Evolutionary conservation across 1,140 invertebrate genomes (phyloP), one percentile per base, ranked within the genome.

Genomic region (Diprion similis): DNA sequence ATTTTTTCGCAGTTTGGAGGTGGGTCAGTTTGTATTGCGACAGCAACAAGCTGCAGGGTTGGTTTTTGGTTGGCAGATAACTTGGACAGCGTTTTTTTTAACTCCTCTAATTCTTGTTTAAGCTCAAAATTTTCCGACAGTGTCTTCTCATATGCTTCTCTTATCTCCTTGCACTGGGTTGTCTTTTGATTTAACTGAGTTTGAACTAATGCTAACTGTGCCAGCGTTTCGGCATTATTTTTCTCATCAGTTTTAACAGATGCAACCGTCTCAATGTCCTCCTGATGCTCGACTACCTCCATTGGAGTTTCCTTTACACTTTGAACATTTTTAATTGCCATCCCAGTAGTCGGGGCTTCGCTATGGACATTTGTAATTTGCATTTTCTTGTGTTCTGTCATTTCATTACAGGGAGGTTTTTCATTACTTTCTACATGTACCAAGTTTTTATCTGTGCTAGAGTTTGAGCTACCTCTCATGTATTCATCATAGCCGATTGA

Each of bases 401-500:
- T 68, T 19, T 68, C 24, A 66, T 24, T 24, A 10, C 70, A 15
- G 11, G 10, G 11, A 15, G 66, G 4, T 15, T 45, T 13, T 7
- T 15, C 13, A 11, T 68, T 18, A 15, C 6, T 7, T 11, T 68
- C 66, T 11, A 11, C 15, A 68, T 15, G 4, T 15, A 68, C 15
- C 10, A 17, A 15, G 10, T 68, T 45, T 68, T 24, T 18, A 18
- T 15, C 19, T n/a, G 8, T 18, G 37, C 37, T 45, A 24, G 13
- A 45, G 18, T 68, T 68, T 13, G 66, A 59, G 51, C 51, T 45
- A 13, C 17, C 73, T 9, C 80, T 81, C 73, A 83, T 80, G 13
- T 84, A 86, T 45, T 86, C 84, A 8, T 86, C 82, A 66, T 84
- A 85, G 64, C 68, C 79, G 10, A 85, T 51, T 0, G 80, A 76